These are phyloP conservation scores for Drosophila littoralis DNA, from an alignment of 1,140 invertebrate genomes.

Conservation along the genomic window DNA sequence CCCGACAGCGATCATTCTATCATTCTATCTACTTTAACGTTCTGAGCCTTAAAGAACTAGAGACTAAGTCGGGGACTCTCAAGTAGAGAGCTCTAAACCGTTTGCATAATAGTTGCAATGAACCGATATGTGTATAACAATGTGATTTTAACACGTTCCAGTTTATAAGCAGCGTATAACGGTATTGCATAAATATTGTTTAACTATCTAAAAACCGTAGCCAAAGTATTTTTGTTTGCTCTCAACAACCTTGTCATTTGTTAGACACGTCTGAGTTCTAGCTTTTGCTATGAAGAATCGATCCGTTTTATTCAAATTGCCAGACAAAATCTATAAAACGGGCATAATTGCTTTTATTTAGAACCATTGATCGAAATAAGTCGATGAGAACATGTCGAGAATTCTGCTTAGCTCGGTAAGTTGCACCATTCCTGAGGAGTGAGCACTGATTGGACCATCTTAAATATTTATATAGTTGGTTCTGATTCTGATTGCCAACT, in stretches of 20 bases:
- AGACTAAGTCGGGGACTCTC: no score
- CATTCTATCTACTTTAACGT: no score
- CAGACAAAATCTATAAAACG: conserved; percentile 8
- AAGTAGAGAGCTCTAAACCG: no score
- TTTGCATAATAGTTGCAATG: no score
- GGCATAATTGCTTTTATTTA: background rate
- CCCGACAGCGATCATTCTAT: no score
- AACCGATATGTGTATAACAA: no score
- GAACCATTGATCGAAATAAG: background rate
- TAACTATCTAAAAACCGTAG: conserved; percentile 44
- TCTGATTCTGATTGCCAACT: background rate
- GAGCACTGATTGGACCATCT: background rate
- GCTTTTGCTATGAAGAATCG: background rate
- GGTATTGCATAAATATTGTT: background rate
- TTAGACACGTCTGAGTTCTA: no score
- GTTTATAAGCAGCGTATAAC: no score
- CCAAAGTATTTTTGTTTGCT: conserved; percentile 45
- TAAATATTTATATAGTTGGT: background rate
- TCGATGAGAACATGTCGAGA: background rate
- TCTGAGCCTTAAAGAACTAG: no score
- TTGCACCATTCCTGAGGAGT: background rate
- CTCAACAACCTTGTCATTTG: conserved; percentile 17
- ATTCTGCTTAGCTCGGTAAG: conserved; percentile 1
- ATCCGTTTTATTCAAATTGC: background rate
- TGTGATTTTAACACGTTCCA: no score